Evolutionary conservation across 2,113 vertebrate species (phyloP).

Genomic region (Hyla sarda): DNA sequence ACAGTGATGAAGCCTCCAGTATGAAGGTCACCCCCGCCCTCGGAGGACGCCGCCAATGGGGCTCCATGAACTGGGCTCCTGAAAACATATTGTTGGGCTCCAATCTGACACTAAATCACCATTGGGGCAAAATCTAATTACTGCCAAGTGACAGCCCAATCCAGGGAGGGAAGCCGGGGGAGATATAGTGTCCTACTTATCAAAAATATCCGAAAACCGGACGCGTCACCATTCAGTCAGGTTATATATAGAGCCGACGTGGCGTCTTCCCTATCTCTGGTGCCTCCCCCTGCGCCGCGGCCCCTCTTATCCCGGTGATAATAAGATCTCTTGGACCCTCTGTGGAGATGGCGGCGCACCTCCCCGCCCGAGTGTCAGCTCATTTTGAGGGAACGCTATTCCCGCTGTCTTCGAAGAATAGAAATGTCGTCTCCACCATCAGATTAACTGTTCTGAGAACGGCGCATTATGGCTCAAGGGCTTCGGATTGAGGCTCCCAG

Average conservation of each 20-base stretch:
- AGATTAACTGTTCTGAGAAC: constrained; percentile 12
- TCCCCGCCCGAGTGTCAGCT: constrained; percentile 22
- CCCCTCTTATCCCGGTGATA: constrained; percentile 6
- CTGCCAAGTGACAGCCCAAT: not conserved
- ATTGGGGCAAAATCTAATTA: constrained; percentile 21
- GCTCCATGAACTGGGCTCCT: not conserved
- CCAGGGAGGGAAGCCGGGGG: not conserved
- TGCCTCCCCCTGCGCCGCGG: not conserved
- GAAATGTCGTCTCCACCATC: constrained; percentile 6
- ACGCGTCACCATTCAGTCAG: not conserved
- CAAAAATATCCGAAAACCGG: not conserved
- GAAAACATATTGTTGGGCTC: constrained; percentile 4
- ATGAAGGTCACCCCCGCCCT: not conserved
- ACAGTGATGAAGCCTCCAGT: not conserved
- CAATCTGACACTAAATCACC: constrained; percentile 24
- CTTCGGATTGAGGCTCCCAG: constrained; percentile 35
- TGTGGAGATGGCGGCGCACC: not conserved
- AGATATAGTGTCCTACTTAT: constrained; percentile 23
- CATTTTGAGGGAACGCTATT: not conserved
- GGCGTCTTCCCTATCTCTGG: not conserved
- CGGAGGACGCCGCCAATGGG: not conserved
- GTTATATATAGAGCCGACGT: not conserved
- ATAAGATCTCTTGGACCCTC: constrained; percentile 1
- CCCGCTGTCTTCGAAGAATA: not conserved
- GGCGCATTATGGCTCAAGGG: not conserved